Percentiles rank a stretch among this genome's conserved stretches.
Evolutionary conservation across 2,888 invertebrate species (phyloP).

Genomic region (Cylloceria caligata): DNA sequence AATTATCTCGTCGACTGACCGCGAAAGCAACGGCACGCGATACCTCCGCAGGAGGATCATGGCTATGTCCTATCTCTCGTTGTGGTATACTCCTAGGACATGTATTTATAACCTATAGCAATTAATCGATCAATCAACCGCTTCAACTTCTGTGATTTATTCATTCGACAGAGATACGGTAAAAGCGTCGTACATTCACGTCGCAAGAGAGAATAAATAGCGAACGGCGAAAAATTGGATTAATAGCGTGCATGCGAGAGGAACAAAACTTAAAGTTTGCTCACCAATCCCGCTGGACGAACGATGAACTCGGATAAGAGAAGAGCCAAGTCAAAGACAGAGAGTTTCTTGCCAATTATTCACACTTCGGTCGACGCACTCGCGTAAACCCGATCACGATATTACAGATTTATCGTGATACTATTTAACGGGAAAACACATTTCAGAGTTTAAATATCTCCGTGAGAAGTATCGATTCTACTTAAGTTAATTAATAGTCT

Average conservation of each 20-base stretch:
- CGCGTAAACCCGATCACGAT: constrained; percentile 3
- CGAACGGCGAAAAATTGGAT: too few relatives aligned
- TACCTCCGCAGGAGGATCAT: constrained; percentile 60
- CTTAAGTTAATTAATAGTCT: not conserved
- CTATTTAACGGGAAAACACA: not conserved
- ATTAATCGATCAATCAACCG: constrained; percentile 42
- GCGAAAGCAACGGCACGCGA: constrained; percentile 67
- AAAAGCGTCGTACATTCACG: not conserved
- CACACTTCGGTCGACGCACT: constrained; percentile 20
- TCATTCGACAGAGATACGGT: not conserved
- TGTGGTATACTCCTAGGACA: constrained; percentile 1
- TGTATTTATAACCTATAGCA: constrained; percentile 23
- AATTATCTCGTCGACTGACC: constrained; percentile 74
- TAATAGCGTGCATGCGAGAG: not conserved
- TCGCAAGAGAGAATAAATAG: too few relatives aligned
- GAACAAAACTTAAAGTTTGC: not conserved
- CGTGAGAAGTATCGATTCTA: not conserved
- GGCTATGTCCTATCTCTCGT: constrained; percentile 30
- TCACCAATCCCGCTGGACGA: constrained; percentile 17
- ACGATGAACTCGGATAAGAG: not conserved
- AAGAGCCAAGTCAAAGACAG: not conserved
- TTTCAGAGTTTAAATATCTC: not conserved
- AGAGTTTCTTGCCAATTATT: constrained; percentile 16
- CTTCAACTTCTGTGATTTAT: constrained; percentile 19
- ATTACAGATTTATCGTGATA: not conserved